Evolutionary conservation across 2,797 vertebrate species (phyloP), one percentile per base, ranked within the genome.

Genomic region (Siniperca undulata): DNA sequence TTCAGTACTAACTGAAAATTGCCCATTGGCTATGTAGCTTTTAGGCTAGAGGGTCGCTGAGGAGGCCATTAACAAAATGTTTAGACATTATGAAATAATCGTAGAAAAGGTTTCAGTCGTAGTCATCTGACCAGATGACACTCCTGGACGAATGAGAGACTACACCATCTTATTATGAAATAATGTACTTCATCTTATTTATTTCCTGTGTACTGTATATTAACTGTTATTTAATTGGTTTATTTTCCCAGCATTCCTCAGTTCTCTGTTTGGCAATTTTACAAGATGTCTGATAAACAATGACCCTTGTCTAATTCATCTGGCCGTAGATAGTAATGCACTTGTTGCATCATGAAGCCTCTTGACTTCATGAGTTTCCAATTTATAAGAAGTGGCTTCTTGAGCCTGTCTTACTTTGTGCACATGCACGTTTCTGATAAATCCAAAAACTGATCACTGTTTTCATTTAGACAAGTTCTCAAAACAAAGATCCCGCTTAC

Each of bases 301-400:
- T 34, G 7, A 30, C 64, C 9, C 27, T 27, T 38, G 8, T 56
- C 36, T 61, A 46, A 70, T 74, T 71, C 7, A 56, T 58, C 5
- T 36, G n/a, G n/a, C 55, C 52, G 50, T 12, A 14, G n/a, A 44
- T 17, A 38, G 17, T 46, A 70, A 74, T 53, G 16, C 36, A 65
- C 52, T 71, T 66, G 17, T 27, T 67, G 24, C 70, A 62, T 58
- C 40, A 56, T 22, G 61, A 36, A 27, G 24, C 52, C 12, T 74
- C 4, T 27, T 59, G n/a, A 11, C 16, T 64, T 55, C 2, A 27
- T 10, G 0, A 56, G 22, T 11, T 62, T 27, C 4, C 1, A 8
- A 17, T 12, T 46, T 60, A 3, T 48, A 24, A n/a, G 38, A 56
- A 36, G 24, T 4, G 2, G 19, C 14, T 40, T 36, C n/a, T 64